Evolutionary conservation across 2,113 vertebrate genomes (phyloP).

Genomic region (Hiodon alosoides): DNA sequence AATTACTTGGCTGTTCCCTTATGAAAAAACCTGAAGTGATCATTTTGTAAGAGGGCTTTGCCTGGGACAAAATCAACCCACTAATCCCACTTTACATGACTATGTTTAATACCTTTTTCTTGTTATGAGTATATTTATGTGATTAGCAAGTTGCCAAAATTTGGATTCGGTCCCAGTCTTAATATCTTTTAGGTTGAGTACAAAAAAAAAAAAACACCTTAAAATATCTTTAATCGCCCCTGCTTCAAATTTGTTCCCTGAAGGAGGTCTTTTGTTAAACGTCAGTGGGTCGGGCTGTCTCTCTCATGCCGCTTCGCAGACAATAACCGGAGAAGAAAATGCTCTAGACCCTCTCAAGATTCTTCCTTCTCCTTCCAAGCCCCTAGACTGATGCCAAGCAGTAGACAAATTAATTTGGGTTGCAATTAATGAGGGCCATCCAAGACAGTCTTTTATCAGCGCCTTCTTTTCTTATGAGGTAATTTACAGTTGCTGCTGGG

Average conservation of each 20-base stretch:
- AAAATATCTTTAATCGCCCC: not conserved
- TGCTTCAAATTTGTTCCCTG: not conserved
- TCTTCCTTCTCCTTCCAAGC: not conserved
- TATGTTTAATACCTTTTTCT: no score
- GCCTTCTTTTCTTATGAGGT: conserved; percentile 34
- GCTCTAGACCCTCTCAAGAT: not conserved
- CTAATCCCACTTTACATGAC: no score
- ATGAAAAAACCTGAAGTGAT: no score
- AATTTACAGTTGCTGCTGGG: conserved; percentile 41
- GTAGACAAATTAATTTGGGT: conserved; percentile 44
- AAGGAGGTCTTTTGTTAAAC: not conserved
- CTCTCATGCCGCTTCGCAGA: not conserved
- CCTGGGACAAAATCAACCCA: no score
- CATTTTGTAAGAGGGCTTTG: no score
- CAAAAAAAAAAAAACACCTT: not conserved
- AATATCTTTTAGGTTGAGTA: no score
- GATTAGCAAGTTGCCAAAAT: no score
- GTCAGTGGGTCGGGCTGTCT: not conserved
- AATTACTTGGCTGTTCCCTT: no score
- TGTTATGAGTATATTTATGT: no score
- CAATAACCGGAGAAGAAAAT: not conserved
- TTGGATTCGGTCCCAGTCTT: no score
- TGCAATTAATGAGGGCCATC: conserved; percentile 49
- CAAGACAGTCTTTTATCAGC: conserved; percentile 43
- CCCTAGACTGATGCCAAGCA: conserved; percentile 16